phyloP scores from a whole-genome alignment of 1,140 invertebrate genomes.

The Microplitis mediator region DNA sequence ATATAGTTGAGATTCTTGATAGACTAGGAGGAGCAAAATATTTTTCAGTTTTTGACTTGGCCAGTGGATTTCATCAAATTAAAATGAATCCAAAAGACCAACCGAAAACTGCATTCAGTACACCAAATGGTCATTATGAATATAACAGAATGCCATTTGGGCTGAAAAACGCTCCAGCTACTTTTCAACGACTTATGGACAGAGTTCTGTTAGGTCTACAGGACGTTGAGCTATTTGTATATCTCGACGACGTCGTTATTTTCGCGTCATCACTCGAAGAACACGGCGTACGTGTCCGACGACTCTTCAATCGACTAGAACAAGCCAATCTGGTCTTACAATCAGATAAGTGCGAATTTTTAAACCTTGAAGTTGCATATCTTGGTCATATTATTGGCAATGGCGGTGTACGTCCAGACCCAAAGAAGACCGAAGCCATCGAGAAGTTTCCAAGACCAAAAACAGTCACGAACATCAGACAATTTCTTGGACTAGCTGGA shows the following conservation, averaged over 20 bases:
- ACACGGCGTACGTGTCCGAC: too few species aligned
- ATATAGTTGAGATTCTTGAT: too few species aligned
- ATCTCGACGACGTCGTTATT: too few species aligned
- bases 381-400: slow-evolving; percentile 36
- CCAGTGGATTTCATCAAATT: slow-evolving; percentile 31
- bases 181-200: neutral
- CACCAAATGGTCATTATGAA: too few species aligned
- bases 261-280: too few species aligned
- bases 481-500: slow-evolving; percentile 41
- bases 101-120: too few species aligned
- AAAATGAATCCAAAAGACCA: neutral
- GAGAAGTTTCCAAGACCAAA: slow-evolving; percentile 35
- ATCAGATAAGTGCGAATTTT: too few species aligned
- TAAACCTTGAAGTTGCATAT: slow-evolving; percentile 28
- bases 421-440: slow-evolving; percentile 32
- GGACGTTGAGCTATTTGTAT: neutral
- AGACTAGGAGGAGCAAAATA: neutral
- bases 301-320: too few species aligned
- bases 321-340: too few species aligned
- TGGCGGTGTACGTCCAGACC: slow-evolving; percentile 34
- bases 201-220: neutral
- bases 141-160: too few species aligned
- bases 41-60: too few species aligned
- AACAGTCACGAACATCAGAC: slow-evolving; percentile 22
- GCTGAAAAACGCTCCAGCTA: too few species aligned